These are phyloP conservation scores for Eublepharis macularius DNA, from an alignment of 2,113 vertebrate species.

Conservation along the genomic window DNA sequence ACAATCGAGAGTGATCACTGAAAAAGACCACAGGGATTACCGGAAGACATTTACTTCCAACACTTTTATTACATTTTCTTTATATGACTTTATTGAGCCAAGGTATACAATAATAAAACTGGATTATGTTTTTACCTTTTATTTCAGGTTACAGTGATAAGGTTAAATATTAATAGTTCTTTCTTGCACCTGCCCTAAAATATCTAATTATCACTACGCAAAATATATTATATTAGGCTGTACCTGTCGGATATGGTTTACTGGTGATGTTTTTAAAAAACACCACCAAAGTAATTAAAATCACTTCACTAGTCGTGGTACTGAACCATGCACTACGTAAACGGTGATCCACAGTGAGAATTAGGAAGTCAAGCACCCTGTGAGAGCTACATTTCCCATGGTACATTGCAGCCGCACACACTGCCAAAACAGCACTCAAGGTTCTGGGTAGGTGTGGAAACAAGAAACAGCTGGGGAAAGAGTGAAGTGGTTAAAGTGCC, in stretches of 20 bases:
- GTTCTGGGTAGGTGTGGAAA: no score
- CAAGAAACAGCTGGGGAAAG: no score
- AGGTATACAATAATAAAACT: constrained; percentile 51
- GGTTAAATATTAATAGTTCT: constrained; percentile 41
- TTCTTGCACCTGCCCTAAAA: background rate
- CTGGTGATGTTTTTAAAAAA: background rate
- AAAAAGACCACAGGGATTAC: constrained; percentile 51
- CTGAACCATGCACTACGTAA: background rate
- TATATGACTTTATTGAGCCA: constrained; percentile 52
- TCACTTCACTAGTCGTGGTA: background rate
- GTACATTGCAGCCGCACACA: no score
- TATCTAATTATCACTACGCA: constrained; percentile 15
- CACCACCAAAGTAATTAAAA: background rate
- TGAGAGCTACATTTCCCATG: no score
- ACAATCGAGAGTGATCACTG: constrained; percentile 51
- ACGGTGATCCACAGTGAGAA: no score
- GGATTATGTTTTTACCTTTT: constrained; percentile 40
- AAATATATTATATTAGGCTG: background rate
- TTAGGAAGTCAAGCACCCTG: no score
- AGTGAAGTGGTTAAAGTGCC: no score
- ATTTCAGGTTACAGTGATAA: constrained; percentile 42
- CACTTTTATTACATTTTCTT: constrained; percentile 61
- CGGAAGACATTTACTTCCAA: constrained; percentile 53
- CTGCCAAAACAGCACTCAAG: no score
- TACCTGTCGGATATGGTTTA: background rate